Conservation (phyloP, 1,140 invertebrate species). For the Bombus waltoni region DNA sequence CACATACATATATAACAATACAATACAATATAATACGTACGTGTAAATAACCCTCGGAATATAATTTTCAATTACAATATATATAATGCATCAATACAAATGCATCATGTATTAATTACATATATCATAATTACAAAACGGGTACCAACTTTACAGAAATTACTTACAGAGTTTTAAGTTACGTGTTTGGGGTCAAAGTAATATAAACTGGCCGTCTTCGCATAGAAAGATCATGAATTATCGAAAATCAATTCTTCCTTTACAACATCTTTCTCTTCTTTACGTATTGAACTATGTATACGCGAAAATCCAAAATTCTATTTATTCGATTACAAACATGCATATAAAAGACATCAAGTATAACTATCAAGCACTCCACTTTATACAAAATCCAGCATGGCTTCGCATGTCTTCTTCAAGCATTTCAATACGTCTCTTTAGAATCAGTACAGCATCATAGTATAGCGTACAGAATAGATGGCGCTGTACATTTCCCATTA, state of each 20-base stretch:
- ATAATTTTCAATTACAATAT: neutral
- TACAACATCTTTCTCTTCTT: neutral
- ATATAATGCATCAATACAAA: neutral
- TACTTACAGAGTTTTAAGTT: constrained; percentile 13
- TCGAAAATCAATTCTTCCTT: neutral
- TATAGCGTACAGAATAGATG: constrained; percentile 3
- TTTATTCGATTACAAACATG: neutral
- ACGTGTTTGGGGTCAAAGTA: neutral
- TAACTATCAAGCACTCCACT: neutral
- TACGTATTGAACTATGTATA: too few species aligned
- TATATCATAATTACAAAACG: neutral
- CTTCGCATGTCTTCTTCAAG: constrained; percentile 9
- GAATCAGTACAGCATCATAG: neutral
- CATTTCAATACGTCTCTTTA: neutral
- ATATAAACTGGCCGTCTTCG: neutral
- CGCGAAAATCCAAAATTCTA: neutral
- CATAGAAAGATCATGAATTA: neutral
- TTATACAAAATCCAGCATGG: constrained; percentile 4
- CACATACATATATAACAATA: neutral
- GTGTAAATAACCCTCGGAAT: neutral
- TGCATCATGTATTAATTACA: neutral
- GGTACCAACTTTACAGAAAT: neutral
- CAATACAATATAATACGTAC: neutral
- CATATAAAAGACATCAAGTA: neutral
- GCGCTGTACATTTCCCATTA: neutral